Evolutionary conservation across 2,113 vertebrate species (phyloP).

Genomic region (Balaenoptera acutorostrata): DNA sequence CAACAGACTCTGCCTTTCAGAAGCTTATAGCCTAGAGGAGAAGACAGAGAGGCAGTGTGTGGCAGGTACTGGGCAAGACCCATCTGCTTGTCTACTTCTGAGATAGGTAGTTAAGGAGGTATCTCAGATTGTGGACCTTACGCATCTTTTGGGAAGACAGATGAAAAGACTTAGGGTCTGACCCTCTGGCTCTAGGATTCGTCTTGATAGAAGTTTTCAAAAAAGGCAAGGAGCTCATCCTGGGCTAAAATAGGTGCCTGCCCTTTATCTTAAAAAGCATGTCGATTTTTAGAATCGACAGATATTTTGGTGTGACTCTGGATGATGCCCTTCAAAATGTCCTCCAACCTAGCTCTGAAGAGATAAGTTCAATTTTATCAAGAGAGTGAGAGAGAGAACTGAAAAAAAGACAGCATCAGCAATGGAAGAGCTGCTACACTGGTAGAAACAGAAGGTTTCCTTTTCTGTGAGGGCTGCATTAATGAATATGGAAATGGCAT

Average conservation of each 20-base stretch:
- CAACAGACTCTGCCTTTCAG: background rate
- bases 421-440: background rate
- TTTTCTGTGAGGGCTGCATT: background rate
- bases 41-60: background rate
- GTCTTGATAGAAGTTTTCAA: background rate
- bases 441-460: background rate
- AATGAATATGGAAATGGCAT: background rate
- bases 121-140: background rate
- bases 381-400: background rate
- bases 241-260: background rate
- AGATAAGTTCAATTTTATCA: background rate
- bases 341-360: background rate
- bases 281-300: background rate
- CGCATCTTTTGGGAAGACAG: background rate
- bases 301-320: background rate
- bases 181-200: background rate
- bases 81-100: background rate
- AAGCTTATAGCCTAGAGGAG: background rate
- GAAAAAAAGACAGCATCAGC: background rate
- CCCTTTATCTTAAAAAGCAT: background rate
- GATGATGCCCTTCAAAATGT: background rate
- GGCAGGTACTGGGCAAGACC: background rate
- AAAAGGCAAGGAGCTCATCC: background rate
- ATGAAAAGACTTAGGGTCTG: background rate
- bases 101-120: background rate